Conservation (phyloP, 2,113 vertebrate species). For the Corythornis vintsioides region DNA sequence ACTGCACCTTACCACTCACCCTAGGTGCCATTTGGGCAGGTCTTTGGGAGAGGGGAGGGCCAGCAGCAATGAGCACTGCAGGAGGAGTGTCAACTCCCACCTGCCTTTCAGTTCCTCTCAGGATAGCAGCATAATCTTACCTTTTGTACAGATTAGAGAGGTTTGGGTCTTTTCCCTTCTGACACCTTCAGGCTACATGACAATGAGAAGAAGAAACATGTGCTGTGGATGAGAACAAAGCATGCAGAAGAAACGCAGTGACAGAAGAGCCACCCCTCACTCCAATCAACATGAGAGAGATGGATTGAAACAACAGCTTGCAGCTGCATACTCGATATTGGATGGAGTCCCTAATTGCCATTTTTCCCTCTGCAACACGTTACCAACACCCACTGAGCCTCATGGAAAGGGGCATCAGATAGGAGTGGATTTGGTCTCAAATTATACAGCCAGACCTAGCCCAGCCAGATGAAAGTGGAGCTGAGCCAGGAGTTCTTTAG, state of each 20-base stretch:
- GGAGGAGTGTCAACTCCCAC: background rate
- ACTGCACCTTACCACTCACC: background rate
- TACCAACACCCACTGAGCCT: background rate
- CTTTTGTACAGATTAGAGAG: slow-evolving; percentile 58
- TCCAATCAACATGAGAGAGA: background rate
- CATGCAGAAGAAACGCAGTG: background rate
- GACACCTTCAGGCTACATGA: slow-evolving; percentile 66
- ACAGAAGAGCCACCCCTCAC: background rate
- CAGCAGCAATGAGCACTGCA: background rate
- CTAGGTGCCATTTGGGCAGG: background rate
- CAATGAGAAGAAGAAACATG: background rate
- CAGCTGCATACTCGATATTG: background rate
- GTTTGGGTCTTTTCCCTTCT: slow-evolving; percentile 60
- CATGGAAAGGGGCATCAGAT: background rate
- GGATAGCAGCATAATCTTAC: background rate
- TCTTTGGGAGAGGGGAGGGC: background rate
- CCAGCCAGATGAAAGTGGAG: background rate
- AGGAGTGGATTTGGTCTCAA: background rate
- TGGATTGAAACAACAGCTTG: background rate
- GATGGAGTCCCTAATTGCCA: background rate
- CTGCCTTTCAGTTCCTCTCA: background rate
- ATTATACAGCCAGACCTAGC: background rate
- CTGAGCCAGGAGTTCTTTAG: background rate
- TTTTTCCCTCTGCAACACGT: background rate
- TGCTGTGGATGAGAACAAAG: background rate